These are phyloP conservation scores for Haliclystus octoradiatus DNA, from an alignment of 30 jellyfish, hydroid and myxozoan species.

Conservation along the genomic window DNA sequence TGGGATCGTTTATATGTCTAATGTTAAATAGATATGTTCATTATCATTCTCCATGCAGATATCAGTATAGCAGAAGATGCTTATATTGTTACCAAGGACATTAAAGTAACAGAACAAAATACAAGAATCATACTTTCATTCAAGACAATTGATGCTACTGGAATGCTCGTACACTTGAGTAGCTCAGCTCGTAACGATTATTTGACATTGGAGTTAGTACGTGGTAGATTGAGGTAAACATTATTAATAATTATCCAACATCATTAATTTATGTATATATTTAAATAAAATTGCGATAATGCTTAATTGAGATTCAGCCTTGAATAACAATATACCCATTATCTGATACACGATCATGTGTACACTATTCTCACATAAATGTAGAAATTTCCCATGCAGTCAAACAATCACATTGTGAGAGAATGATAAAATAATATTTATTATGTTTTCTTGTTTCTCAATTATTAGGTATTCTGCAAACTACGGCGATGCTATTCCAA, in stretches of 20 bases:
- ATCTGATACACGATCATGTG: too few relatives aligned
- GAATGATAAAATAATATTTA: too few relatives aligned
- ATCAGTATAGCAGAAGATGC: background rate
- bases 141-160: conserved; percentile 87
- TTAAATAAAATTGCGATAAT: too few relatives aligned
- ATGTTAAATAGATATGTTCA: too few relatives aligned
- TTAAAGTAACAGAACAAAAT: conserved; percentile 43
- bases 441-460: too few relatives aligned
- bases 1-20: too few relatives aligned
- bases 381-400: too few relatives aligned
- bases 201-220: conserved; percentile 67
- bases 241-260: background rate
- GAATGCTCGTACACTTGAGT: conserved; percentile 62
- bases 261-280: too few relatives aligned
- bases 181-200: conserved; percentile 59
- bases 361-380: too few relatives aligned
- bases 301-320: too few relatives aligned
- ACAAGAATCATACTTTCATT: conserved; percentile 57
- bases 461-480: conserved; percentile 96
- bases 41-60: background rate
- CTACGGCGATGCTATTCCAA: conserved; percentile 77
- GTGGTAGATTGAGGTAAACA: conserved; percentile 83
- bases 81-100: background rate
- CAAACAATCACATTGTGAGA: too few relatives aligned
- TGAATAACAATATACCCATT: too few relatives aligned